Conservation (phyloP, 2,113 vertebrate species). For the Abramis brama region DNA sequence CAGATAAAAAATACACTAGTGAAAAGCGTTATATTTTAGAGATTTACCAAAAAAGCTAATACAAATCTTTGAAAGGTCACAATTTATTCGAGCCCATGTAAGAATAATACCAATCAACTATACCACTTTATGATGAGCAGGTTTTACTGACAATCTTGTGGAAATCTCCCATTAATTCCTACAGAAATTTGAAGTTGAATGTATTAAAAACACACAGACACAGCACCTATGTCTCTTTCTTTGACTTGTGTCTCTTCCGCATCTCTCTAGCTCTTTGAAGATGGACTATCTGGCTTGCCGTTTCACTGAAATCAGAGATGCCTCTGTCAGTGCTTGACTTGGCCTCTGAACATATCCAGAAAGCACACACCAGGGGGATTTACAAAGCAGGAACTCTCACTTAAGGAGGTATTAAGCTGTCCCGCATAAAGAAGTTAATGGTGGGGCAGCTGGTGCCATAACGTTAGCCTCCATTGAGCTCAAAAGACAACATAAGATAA, state of each 20-base stretch:
- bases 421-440: constrained; percentile 39
- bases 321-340: not conserved
- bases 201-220: not conserved
- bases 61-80: not conserved
- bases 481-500: constrained; percentile 58
- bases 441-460: constrained; percentile 29
- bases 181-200: not conserved
- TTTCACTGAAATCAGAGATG: constrained; percentile 32
- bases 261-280: not conserved
- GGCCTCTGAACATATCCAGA: constrained; percentile 22
- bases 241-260: constrained; percentile 2
- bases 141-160: not conserved
- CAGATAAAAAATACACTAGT: not conserved
- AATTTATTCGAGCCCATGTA: not conserved
- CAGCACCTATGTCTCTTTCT: not conserved
- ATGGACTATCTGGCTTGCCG: not conserved
- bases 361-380: constrained; percentile 35
- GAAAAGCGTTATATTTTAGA: not conserved
- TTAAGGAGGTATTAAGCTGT: constrained; percentile 47
- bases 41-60: not conserved
- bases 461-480: constrained; percentile 34
- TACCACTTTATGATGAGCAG: not conserved
- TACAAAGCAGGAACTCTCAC: constrained; percentile 33
- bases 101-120: not conserved
- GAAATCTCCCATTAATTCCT: not conserved